phyloP scores from a whole-genome alignment of 2,113 vertebrate genomes.

The Ptyas mucosa region DNA sequence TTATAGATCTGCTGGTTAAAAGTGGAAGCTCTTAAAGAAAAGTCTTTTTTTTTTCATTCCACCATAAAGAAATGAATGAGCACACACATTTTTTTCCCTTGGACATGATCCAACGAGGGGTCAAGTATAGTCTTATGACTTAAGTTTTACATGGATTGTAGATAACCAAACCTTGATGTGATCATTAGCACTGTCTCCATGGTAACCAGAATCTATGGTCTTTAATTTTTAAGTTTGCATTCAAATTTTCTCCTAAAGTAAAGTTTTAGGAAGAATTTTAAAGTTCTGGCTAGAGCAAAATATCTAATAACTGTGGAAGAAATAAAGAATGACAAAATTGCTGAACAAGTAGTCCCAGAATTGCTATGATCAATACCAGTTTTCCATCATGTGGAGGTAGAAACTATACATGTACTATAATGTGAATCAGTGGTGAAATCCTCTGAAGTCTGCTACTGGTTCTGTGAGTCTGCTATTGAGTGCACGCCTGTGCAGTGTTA shows the following conservation, averaged over 20 bases:
- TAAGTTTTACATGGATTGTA: not conserved
- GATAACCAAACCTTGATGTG: not conserved
- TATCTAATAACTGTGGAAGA: not conserved
- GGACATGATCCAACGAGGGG: conserved; percentile 40
- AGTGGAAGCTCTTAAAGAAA: conserved; percentile 52
- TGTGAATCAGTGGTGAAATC: no score
- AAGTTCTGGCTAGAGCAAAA: not conserved
- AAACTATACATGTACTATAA: not conserved
- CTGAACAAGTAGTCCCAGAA: not conserved
- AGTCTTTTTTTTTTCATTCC: conserved; percentile 42
- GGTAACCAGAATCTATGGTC: not conserved
- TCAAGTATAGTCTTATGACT: not conserved
- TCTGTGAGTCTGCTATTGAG: no score
- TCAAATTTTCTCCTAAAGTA: not conserved
- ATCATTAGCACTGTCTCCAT: not conserved
- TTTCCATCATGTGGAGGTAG: not conserved
- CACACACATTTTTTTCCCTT: conserved; percentile 34
- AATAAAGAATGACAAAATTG: not conserved
- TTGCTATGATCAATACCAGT: not conserved
- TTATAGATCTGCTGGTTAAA: conserved; percentile 59
- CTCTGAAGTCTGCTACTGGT: no score
- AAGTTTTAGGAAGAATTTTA: not conserved
- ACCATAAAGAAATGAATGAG: not conserved
- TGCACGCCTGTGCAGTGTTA: no score
- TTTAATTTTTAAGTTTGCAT: not conserved